phyloP scores from a whole-genome alignment of 2,888 invertebrate species.

The Unio pictorum region DNA sequence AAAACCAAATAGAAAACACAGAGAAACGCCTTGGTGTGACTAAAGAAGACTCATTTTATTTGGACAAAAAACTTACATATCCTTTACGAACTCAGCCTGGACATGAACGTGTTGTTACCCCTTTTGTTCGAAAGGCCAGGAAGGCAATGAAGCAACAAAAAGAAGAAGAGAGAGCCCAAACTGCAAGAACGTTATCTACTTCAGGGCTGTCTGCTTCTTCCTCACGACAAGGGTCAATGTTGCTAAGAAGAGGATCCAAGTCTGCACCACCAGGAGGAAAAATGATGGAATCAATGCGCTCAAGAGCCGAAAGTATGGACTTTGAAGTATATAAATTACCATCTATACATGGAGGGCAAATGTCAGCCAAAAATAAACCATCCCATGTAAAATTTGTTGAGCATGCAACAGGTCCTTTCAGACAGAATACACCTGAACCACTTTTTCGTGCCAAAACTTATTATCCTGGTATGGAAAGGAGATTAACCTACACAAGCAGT shows the following conservation, averaged over 20 bases:
- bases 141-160: constrained; percentile 41
- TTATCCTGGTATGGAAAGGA: constrained; percentile 26
- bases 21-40: constrained; percentile 53
- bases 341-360: constrained; percentile 7
- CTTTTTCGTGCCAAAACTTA: constrained; percentile 33
- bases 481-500: constrained; percentile 20
- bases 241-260: constrained; percentile 34
- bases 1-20: constrained; percentile 47
- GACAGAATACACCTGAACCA: constrained; percentile 26
- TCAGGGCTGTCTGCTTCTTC: constrained; percentile 23
- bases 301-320: constrained; percentile 13
- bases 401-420: constrained; percentile 13
- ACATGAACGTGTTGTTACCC: constrained; percentile 50
- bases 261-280: constrained; percentile 40
- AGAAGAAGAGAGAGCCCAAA: constrained; percentile 27
- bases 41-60: constrained; percentile 49
- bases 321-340: constrained; percentile 35
- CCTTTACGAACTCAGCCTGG: constrained; percentile 46
- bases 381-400: constrained; percentile 46
- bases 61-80: constrained; percentile 49
- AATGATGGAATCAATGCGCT: constrained; percentile 9
- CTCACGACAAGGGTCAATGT: constrained; percentile 14
- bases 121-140: constrained; percentile 53
- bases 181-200: constrained; percentile 28
- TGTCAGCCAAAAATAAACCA: constrained; percentile 17